Conservation (phyloP, 2,113 vertebrate species). For the Phodopus roborovskii region DNA sequence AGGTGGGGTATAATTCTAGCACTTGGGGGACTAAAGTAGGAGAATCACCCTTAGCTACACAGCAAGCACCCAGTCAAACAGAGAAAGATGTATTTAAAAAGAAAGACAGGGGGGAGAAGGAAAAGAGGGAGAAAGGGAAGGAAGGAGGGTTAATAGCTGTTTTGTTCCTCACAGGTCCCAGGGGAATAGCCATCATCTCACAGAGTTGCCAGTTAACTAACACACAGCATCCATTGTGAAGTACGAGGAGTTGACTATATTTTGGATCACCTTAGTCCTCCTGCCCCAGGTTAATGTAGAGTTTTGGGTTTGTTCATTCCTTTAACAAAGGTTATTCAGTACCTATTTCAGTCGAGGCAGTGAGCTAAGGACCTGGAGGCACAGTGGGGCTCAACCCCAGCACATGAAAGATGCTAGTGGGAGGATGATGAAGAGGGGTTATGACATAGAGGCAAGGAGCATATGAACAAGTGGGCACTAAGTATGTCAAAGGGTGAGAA, state of each 20-base stretch:
- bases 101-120: no score
- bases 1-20: neutral
- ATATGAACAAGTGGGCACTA: neutral
- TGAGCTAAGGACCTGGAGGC: neutral
- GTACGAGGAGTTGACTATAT: neutral
- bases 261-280: neutral
- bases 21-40: neutral
- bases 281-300: neutral
- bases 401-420: fast-evolving
- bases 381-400: neutral
- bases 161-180: neutral
- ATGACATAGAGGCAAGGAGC: fast-evolving
- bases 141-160: neutral
- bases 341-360: neutral
- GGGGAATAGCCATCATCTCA: neutral
- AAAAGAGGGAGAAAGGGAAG: neutral
- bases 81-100: neutral
- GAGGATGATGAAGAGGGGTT: no score
- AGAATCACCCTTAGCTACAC: neutral
- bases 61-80: neutral
- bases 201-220: neutral
- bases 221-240: neutral
- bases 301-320: neutral
- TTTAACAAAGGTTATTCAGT: neutral
- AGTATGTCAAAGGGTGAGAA: fast-evolving